phyloP scores from a whole-genome alignment of 1,140 invertebrate species.

The Venturia canescens region DNA sequence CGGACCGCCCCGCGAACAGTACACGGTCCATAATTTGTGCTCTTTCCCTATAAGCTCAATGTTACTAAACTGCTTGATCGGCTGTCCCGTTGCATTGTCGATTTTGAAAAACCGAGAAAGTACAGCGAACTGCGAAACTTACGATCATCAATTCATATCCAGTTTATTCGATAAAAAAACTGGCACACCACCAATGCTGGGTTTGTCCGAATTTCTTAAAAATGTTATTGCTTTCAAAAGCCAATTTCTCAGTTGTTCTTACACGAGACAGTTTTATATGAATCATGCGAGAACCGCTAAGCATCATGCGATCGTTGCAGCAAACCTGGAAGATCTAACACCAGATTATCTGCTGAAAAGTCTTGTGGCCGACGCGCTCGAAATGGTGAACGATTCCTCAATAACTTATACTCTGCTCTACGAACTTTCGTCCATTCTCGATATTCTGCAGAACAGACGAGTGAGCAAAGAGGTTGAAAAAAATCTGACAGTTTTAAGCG shows the following conservation, averaged over 20 bases:
- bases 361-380: background rate
- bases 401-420: background rate
- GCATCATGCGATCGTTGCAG: background rate
- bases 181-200: background rate
- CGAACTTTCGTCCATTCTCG: background rate
- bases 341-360: background rate
- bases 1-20: background rate
- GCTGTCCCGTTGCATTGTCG: background rate
- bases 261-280: background rate
- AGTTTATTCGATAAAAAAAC: background rate
- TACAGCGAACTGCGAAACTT: background rate
- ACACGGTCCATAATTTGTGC: background rate
- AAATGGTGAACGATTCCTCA: background rate
- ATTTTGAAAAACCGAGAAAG: background rate
- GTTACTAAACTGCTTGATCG: background rate
- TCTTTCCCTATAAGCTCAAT: background rate
- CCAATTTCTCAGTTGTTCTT: background rate
- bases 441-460: background rate
- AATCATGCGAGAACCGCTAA: background rate
- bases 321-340: background rate
- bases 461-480: background rate
- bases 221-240: background rate
- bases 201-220: background rate
- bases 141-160: background rate
- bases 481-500: background rate